phyloP scores from a whole-genome alignment of 1,140 invertebrate species.

The Eriocheir sinensis region DNA sequence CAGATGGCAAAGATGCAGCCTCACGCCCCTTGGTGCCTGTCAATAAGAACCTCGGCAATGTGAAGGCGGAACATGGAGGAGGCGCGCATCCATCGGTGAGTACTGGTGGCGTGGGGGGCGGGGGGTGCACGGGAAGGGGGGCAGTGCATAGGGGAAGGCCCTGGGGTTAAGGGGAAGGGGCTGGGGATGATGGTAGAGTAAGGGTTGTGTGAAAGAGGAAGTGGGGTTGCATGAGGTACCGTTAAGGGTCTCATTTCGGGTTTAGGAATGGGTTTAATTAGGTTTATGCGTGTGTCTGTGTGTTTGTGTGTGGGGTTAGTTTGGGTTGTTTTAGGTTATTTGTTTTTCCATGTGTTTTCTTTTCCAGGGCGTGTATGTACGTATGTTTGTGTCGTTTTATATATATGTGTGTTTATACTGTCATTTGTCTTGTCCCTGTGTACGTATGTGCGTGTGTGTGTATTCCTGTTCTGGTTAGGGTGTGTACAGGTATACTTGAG shows the following conservation, averaged over 20 bases:
- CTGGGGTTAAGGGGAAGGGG: not conserved
- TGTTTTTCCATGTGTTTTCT: too few species aligned
- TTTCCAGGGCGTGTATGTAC: too few species aligned
- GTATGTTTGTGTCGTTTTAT: not conserved
- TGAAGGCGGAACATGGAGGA: conserved; percentile 88
- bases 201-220: too few species aligned
- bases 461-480: too few species aligned
- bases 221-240: not conserved
- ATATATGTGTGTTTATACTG: too few species aligned
- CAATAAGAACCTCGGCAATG: conserved; percentile 89
- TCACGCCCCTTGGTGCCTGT: conserved; percentile 87
- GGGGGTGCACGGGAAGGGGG: not conserved
- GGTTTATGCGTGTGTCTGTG: too few species aligned
- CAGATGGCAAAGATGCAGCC: conserved; percentile 79
- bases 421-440: too few species aligned
- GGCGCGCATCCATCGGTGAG: conserved; percentile 81
- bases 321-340: too few species aligned
- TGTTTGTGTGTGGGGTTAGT: not conserved
- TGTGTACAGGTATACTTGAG: not conserved
- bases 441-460: too few species aligned
- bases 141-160: not conserved
- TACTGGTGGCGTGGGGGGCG: conserved; percentile 34
- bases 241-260: not conserved
- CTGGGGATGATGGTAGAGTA: too few species aligned
- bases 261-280: not conserved